phyloP scores from a whole-genome alignment of 2,113 vertebrate genomes.

The Natator depressus region DNA sequence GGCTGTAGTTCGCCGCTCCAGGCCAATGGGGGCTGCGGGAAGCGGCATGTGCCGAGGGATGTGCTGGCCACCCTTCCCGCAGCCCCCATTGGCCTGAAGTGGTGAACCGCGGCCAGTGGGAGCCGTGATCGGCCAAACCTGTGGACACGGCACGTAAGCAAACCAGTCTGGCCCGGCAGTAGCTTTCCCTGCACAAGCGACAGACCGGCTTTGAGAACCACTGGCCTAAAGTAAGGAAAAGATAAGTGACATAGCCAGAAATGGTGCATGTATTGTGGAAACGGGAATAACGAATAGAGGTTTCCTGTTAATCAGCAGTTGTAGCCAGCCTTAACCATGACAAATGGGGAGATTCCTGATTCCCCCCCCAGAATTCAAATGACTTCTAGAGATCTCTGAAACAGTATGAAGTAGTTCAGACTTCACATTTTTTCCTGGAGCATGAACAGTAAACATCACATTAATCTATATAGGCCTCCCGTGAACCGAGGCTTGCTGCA shows the following conservation, averaged over 20 bases:
- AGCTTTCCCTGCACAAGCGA: too few relatives aligned
- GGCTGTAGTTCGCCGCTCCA: too few relatives aligned
- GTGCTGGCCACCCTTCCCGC: too few relatives aligned
- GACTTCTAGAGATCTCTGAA: not conserved
- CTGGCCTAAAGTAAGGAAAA: not conserved
- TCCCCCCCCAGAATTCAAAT: not conserved
- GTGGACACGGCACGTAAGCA: too few relatives aligned
- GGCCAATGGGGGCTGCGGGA: too few relatives aligned
- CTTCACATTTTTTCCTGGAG: not conserved
- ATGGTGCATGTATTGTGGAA: not conserved
- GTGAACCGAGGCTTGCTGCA: not conserved
- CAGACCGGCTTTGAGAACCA: too few relatives aligned
- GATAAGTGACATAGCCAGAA: not conserved
- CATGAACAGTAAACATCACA: not conserved
- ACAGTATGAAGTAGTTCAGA: not conserved
- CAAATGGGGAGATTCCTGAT: not conserved
- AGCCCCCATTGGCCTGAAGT: too few relatives aligned
- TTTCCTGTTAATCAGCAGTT: not conserved
- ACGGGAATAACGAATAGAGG: not conserved
- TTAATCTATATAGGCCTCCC: not conserved
- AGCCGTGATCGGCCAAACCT: too few relatives aligned
- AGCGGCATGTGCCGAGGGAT: too few relatives aligned
- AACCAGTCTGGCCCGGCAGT: too few relatives aligned
- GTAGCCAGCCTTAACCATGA: not conserved
- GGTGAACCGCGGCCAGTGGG: too few relatives aligned